phyloP scores from a whole-genome alignment of 2,113 vertebrate genomes.

The Morone saxatilis region DNA sequence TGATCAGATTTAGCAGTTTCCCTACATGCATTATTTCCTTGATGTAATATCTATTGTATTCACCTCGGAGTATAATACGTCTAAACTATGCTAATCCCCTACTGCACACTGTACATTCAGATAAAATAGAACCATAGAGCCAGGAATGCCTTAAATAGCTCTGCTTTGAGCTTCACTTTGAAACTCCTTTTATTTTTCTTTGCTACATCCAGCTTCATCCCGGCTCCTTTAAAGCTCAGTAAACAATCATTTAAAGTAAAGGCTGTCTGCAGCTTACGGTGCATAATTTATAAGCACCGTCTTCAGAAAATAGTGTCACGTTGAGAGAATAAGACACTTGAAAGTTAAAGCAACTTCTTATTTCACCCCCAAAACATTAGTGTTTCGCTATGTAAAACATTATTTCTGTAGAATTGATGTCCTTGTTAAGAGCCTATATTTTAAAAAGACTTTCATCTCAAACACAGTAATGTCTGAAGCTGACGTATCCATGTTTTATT shows the following conservation, averaged over 20 bases:
- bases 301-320: conserved; percentile 26
- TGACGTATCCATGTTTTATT: conserved; percentile 9
- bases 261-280: conserved; percentile 8
- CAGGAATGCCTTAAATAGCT: conserved; percentile 5
- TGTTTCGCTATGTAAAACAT: neutral
- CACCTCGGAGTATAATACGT: conserved; percentile 13
- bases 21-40: conserved; percentile 16
- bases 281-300: conserved; percentile 46
- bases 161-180: conserved; percentile 34
- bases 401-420: neutral
- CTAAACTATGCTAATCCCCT: conserved; percentile 57
- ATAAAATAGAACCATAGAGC: neutral
- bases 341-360: conserved; percentile 17
- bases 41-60: conserved; percentile 28
- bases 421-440: neutral
- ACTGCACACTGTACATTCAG: conserved; percentile 14
- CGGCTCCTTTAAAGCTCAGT: conserved; percentile 27
- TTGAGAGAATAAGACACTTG: neutral
- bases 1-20: conserved; percentile 40
- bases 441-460: conserved; percentile 5
- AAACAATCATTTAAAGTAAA: conserved; percentile 46
- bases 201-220: conserved; percentile 10
- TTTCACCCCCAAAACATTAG: neutral
- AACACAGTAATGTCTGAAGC: neutral
- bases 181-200: conserved; percentile 42